phyloP scores from a whole-genome alignment of 2,113 vertebrate genomes.

The Caloenas nicobarica region DNA sequence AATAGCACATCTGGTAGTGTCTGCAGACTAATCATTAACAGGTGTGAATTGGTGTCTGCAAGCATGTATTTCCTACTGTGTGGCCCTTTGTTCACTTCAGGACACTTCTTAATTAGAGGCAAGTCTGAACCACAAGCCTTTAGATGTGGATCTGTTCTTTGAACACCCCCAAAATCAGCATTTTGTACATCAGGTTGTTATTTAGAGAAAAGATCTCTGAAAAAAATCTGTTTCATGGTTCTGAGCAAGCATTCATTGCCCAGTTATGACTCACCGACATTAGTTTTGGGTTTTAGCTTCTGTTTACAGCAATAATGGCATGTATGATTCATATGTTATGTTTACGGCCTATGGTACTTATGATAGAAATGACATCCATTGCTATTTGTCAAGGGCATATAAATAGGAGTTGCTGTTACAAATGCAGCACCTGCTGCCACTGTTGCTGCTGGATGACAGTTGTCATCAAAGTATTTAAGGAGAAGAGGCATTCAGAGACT shows the following conservation, averaged over 20 bases:
- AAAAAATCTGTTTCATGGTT: not conserved
- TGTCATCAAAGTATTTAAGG: not conserved
- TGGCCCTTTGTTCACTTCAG: constrained; percentile 66
- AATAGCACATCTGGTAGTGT: constrained; percentile 66
- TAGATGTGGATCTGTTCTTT: constrained; percentile 56
- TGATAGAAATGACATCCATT: not conserved
- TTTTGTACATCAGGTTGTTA: constrained; percentile 19
- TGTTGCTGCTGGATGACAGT: not conserved
- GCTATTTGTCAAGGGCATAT: not conserved
- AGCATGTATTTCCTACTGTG: constrained; percentile 54
- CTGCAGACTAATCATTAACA: constrained; percentile 70
- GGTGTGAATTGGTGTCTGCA: constrained; percentile 67
- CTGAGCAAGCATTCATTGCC: not conserved
- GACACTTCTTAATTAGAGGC: constrained; percentile 68
- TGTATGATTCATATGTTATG: not conserved
- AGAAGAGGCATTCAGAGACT: not conserved
- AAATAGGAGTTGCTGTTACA: not conserved
- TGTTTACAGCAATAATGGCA: not conserved
- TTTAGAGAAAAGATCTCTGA: not conserved
- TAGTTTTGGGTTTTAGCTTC: not conserved
- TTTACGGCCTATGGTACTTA: not conserved
- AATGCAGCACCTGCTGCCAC: not conserved
- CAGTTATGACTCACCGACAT: not conserved
- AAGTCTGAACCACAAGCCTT: constrained; percentile 33
- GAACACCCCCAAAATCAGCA: constrained; percentile 50